These are phyloP conservation scores for Hyperoplus lanceolatus DNA, from an alignment of 2,797 vertebrate species.

Conservation along the genomic window DNA sequence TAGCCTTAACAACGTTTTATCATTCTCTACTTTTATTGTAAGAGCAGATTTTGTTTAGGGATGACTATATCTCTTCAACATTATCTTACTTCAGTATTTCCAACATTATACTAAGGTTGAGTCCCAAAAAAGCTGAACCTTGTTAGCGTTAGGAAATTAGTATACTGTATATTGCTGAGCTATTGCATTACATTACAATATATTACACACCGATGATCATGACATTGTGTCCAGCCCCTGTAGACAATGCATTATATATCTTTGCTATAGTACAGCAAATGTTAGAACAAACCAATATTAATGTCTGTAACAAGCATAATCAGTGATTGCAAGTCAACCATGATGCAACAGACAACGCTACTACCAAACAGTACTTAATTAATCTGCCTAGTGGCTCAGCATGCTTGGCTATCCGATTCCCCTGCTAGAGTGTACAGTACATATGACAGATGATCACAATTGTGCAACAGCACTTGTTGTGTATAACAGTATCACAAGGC, in stretches of 20 bases:
- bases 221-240: background rate
- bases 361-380: constrained; percentile 1
- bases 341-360: background rate
- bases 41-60: background rate
- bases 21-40: background rate
- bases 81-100: background rate
- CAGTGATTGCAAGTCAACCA: background rate
- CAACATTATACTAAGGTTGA: background rate
- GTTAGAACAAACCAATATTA: background rate
- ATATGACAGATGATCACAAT: constrained; percentile 33
- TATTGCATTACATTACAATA: background rate
- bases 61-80: background rate
- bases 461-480: constrained; percentile 36
- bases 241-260: background rate
- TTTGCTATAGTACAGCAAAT: background rate
- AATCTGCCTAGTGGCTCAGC: constrained; percentile 4
- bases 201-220: background rate
- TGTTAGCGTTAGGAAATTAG: background rate
- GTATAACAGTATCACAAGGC: constrained; percentile 39
- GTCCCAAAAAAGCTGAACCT: background rate
- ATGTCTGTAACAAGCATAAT: background rate
- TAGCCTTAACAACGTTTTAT: background rate
- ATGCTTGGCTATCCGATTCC: constrained; percentile 11
- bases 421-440: constrained; percentile 7
- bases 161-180: background rate